These are phyloP conservation scores for Hippotragus niger DNA, from an alignment of 2,113 vertebrate genomes.

Conservation along the genomic window DNA sequence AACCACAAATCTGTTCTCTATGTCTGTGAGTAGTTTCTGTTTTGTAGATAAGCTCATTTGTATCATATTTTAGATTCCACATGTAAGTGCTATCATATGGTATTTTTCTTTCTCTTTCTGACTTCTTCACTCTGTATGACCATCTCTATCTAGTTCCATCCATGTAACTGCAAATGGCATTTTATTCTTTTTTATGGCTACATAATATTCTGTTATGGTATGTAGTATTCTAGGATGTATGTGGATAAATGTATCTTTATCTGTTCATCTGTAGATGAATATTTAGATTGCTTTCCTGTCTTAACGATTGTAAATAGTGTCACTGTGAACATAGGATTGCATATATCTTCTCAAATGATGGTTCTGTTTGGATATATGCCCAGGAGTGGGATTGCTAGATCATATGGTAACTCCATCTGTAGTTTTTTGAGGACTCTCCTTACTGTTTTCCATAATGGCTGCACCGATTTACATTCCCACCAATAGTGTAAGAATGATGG, in stretches of 20 bases:
- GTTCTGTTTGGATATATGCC: not conserved
- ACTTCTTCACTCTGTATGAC: not conserved
- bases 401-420: not conserved
- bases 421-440: not conserved
- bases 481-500: not conserved
- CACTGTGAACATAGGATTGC: not conserved
- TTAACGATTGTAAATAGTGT: not conserved
- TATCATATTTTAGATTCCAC: not conserved
- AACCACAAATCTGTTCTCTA: not conserved
- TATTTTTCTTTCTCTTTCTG: not conserved
- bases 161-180: not conserved
- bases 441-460: not conserved
- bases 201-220: not conserved
- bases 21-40: not conserved
- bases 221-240: not conserved
- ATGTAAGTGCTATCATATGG: not conserved
- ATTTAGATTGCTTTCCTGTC: not conserved
- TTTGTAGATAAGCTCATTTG: not conserved
- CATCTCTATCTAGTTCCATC: not conserved
- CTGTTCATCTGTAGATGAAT: not conserved
- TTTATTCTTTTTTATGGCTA: not conserved
- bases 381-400: not conserved
- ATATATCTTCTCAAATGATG: not conserved
- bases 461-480: not conserved
- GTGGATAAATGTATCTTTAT: not conserved